These are phyloP conservation scores for Drosophila testacea DNA, from an alignment of 2,888 invertebrate species.

Conservation along the genomic window DNA sequence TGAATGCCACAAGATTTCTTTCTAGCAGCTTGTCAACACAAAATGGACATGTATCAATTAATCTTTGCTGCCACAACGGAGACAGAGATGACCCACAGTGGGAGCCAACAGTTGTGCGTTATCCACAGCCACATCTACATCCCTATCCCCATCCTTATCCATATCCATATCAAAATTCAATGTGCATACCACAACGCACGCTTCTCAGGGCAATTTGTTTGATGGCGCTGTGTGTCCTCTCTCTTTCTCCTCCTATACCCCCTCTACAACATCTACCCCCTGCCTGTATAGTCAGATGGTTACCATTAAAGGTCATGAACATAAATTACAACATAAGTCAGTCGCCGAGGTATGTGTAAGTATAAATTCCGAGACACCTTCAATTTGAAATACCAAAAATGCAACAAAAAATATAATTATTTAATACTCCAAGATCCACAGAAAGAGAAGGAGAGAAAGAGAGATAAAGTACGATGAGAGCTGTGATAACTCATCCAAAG, in stretches of 20 bases:
- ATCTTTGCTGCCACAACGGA: slow-evolving; percentile 57
- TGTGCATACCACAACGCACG: slow-evolving; percentile 72
- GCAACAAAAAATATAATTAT: slow-evolving; percentile 71
- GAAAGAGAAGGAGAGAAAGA: not conserved
- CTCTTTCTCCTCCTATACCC: not conserved
- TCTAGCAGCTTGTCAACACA: slow-evolving; percentile 76
- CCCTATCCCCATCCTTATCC: slow-evolving; percentile 42
- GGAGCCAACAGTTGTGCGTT: slow-evolving; percentile 42
- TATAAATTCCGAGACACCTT: slow-evolving; percentile 59
- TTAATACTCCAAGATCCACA: slow-evolving; percentile 43
- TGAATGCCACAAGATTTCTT: slow-evolving; percentile 66
- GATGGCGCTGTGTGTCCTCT: slow-evolving; percentile 65
- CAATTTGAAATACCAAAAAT: slow-evolving; percentile 55
- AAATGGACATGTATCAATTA: slow-evolving; percentile 82
- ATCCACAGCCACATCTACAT: slow-evolving; percentile 47
- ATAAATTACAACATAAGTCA: slow-evolving; percentile 68
- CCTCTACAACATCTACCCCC: not conserved
- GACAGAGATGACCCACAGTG: slow-evolving; percentile 24
- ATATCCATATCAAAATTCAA: slow-evolving; percentile 77
- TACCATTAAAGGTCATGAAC: slow-evolving; percentile 78
- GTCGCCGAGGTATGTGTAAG: slow-evolving; percentile 27
- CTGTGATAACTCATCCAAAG: slow-evolving; percentile 76
- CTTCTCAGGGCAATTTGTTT: slow-evolving; percentile 75
- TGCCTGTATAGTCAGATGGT: slow-evolving; percentile 29
- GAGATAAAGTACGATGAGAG: not conserved